phyloP scores from a whole-genome alignment of 2,113 vertebrate genomes.

The Acrocephalus kingi region DNA sequence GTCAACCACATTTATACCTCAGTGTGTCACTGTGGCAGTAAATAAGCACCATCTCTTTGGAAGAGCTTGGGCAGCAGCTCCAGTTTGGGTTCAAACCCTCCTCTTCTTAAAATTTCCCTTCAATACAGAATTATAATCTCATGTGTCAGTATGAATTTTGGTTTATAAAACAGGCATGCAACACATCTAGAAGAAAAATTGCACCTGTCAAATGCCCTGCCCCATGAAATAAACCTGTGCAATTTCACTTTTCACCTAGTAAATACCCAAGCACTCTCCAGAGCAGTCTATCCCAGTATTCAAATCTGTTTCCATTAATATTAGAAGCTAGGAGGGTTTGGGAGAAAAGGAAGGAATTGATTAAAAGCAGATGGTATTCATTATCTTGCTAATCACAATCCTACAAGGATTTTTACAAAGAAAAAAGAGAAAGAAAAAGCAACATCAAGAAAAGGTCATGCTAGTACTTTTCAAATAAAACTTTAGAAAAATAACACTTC shows the following conservation, averaged over 20 bases:
- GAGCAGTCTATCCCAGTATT: constrained; percentile 75
- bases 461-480: constrained; percentile 71
- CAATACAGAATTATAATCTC: constrained; percentile 61
- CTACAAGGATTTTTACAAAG: constrained; percentile 55
- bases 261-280: constrained; percentile 79
- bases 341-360: constrained; percentile 79
- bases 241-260: constrained; percentile 83
- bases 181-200: constrained; percentile 79
- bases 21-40: background rate
- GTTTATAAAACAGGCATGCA: constrained; percentile 77
- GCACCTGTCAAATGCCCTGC: constrained; percentile 79
- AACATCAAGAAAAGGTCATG: constrained; percentile 70
- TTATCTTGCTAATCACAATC: constrained; percentile 80
- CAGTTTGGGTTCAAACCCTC: background rate
- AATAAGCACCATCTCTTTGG: background rate
- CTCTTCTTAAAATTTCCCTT: constrained; percentile 21
- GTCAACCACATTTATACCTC: background rate
- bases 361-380: constrained; percentile 80
- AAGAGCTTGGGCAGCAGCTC: background rate
- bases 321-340: constrained; percentile 76
- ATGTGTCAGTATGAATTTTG: constrained; percentile 64
- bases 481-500: constrained; percentile 56
- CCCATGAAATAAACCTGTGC: constrained; percentile 75
- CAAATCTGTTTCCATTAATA: constrained; percentile 81
- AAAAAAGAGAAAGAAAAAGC: constrained; percentile 46